These are phyloP conservation scores for Onchidella celtica DNA, from an alignment of 2,888 invertebrate genomes.

Conservation along the genomic window DNA sequence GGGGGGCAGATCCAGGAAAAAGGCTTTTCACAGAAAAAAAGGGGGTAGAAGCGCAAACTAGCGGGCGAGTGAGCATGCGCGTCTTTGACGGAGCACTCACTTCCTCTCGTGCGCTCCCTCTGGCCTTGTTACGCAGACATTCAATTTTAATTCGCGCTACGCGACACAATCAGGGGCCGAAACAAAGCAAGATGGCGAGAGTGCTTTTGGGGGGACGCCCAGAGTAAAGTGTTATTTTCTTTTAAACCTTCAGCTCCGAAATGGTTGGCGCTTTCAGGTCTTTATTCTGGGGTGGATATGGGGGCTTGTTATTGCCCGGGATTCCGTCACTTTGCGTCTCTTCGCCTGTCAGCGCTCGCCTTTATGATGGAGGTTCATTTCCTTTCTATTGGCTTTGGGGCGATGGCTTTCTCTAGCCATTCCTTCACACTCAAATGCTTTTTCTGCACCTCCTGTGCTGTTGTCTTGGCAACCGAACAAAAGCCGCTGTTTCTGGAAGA, in stretches of 20 bases:
- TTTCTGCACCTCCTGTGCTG: conserved; percentile 45
- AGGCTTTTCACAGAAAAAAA: conserved; percentile 33
- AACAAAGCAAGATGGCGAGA: conserved; percentile 35
- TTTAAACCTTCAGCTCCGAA: conserved; percentile 29
- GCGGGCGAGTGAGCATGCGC: conserved; percentile 36
- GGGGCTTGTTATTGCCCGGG: conserved; percentile 38
- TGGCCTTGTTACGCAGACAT: conserved; percentile 35
- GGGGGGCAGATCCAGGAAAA: conserved; percentile 37
- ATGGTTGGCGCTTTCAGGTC: conserved; percentile 21
- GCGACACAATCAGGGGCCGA: conserved; percentile 38
- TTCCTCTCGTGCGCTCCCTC: conserved; percentile 25
- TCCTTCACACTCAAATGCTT: conserved; percentile 42
- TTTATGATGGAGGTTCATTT: conserved; percentile 46
- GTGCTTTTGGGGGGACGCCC: conserved; percentile 21
- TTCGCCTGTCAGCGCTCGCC: conserved; percentile 38
- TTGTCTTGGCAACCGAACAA: conserved; percentile 45
- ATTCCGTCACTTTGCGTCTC: conserved; percentile 34
- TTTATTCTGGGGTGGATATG: conserved; percentile 33
- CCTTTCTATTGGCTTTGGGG: conserved; percentile 40
- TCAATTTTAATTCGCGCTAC: conserved; percentile 39
- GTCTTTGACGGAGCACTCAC: conserved; percentile 12
- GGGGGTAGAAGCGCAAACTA: conserved; percentile 33
- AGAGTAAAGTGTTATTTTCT: conserved; percentile 37
- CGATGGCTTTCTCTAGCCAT: conserved; percentile 33
- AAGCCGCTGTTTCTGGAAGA: conserved; percentile 42